Conservation (phyloP, 2,797 vertebrate species). For the Gallirallus australis region DNA sequence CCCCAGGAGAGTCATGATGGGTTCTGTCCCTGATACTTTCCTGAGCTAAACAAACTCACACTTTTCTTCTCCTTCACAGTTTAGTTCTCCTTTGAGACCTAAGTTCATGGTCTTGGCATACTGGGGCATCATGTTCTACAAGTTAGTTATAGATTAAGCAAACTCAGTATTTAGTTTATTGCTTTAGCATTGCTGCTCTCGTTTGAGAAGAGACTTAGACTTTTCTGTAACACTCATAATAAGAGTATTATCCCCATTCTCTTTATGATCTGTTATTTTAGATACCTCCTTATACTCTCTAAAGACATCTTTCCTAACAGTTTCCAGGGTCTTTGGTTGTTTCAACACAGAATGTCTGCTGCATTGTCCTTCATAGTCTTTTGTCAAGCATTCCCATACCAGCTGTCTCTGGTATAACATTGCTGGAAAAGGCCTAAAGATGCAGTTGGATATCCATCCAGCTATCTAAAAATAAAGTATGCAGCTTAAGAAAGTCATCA, state of each 20-base stretch:
- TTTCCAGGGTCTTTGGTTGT: neutral
- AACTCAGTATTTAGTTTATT: neutral
- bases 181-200: fast-evolving
- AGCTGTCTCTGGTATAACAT: neutral
- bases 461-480: neutral
- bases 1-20: neutral
- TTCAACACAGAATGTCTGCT: neutral
- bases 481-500: neutral
- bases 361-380: neutral
- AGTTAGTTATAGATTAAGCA: neutral
- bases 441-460: neutral
- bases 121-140: neutral
- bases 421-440: neutral
- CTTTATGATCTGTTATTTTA: neutral
- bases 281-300: neutral
- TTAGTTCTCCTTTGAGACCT: neutral
- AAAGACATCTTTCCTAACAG: neutral
- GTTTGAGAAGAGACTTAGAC: neutral
- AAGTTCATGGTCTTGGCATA: neutral
- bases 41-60: neutral
- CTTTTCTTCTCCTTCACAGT: neutral
- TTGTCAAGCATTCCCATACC: neutral
- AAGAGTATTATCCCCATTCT: neutral
- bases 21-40: neutral
- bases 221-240: neutral